Percentiles rank a stretch among this genome's conserved stretches.
Evolutionary conservation across 2,888 invertebrate species (phyloP).

Genomic region (Tuberolachnus salignus): DNA sequence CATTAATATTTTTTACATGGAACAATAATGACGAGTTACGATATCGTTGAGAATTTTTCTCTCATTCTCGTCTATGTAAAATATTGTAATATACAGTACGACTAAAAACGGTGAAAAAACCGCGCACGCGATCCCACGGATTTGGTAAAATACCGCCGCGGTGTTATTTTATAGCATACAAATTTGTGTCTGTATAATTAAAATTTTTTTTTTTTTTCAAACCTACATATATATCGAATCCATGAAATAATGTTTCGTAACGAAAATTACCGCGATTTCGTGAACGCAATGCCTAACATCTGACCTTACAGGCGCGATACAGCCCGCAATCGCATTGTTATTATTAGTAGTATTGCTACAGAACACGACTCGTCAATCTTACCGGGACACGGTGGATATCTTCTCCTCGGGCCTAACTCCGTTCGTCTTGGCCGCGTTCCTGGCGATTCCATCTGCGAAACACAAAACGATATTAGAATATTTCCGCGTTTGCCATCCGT

Average conservation of each 20-base stretch:
- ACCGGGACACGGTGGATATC: slow-evolving; percentile 58
- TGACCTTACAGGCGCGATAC: slow-evolving; percentile 11
- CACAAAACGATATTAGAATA: not conserved
- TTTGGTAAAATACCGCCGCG: not conserved
- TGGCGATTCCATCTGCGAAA: slow-evolving; percentile 60
- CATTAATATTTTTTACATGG: slow-evolving; percentile 9
- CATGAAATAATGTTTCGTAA: slow-evolving; percentile 15
- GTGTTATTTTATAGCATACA: not conserved
- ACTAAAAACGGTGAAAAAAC: too few relatives aligned
- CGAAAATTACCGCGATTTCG: slow-evolving; percentile 31
- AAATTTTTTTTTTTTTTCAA: too few relatives aligned
- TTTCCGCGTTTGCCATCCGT: too few relatives aligned
- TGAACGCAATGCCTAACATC: not conserved
- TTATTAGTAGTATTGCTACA: not conserved
- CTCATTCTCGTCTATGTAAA: too few relatives aligned
- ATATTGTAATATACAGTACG: too few relatives aligned
- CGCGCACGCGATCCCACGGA: not conserved
- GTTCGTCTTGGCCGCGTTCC: slow-evolving; percentile 50
- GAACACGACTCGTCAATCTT: not conserved
- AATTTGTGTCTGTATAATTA: slow-evolving; percentile 7
- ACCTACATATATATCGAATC: not conserved
- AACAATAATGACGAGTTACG: not conserved
- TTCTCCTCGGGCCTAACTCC: slow-evolving; percentile 57
- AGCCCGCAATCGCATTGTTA: slow-evolving; percentile 7
- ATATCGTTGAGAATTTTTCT: not conserved